A percentile compares a stretch with the other conserved stretches of the same genome.
These are phyloP conservation scores for Cyprinodon diabolis DNA, from an alignment of 2,797 vertebrate genomes.

Conservation along the genomic window DNA sequence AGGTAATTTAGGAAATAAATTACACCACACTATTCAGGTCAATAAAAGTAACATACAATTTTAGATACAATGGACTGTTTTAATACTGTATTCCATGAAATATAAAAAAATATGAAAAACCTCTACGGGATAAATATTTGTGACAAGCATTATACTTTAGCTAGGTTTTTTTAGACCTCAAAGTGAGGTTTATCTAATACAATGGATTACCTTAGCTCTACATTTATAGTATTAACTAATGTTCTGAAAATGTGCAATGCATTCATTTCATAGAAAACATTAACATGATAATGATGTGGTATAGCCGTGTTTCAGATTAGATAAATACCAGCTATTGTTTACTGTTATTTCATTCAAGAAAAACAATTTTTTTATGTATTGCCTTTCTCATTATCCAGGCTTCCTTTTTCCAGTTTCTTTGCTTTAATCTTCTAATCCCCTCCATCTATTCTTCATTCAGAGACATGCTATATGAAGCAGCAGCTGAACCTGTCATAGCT, in stretches of 20 bases:
- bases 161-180: not conserved
- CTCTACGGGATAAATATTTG: not conserved
- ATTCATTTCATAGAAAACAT: not conserved
- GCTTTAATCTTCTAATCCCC: constrained; percentile 27
- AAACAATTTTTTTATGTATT: not conserved
- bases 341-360: not conserved
- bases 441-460: constrained; percentile 20
- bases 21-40: no score
- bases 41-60: no score
- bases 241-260: not conserved
- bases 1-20: no score
- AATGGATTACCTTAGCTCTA: not conserved
- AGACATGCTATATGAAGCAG: constrained; percentile 37
- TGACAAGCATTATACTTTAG: not conserved
- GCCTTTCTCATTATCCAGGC: not conserved
- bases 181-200: not conserved
- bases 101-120: not conserved
- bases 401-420: constrained; percentile 16
- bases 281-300: not conserved
- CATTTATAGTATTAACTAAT: not conserved
- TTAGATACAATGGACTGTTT: no score
- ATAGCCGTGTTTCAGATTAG: not conserved
- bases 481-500: constrained; percentile 43
- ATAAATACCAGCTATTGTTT: not conserved
- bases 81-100: not conserved